Evolutionary conservation across 2,797 vertebrate genomes (phyloP), one percentile per base, ranked within the genome.

Genomic region (Pampus argenteus): DNA sequence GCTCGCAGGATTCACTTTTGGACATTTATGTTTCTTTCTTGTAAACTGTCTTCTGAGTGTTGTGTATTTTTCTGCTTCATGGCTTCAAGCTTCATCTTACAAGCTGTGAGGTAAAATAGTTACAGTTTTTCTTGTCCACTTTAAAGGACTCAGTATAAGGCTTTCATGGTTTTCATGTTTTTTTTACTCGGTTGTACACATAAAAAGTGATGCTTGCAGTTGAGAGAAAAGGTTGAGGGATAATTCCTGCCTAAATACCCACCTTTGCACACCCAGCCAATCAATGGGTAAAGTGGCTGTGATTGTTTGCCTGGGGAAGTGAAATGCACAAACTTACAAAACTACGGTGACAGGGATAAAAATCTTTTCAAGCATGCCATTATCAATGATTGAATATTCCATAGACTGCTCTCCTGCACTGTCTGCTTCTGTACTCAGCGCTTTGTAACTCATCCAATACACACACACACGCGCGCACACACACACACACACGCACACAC

Each of bases 371-470:
- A 47, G 31, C 18, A 15, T 40, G 48, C 40, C 54, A 61, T 76
- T 55, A 62, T 64, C 22, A 81, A 65, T 74, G 63, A 87, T 51
- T 76, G 73, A 76, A 63, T 73, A 52, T 71, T 71, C 63, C 67
- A 77, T 42, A 60, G 68, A 65, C 54, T 29, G 55, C 45, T 45
- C 29, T 23, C 68, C 60, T 66, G 49, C 63, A 15, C 58, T 47
- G 60, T 80, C 81, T 79, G 66, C 75, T 6, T 70, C 69, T 81
- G 66, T 73, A 68, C 59, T 66, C 71, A 65, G 20, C 28, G 50
- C 79, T 85, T 61, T 84, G 84, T 83, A 86, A 81, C 55, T 85
- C 82, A 76, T 79, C 79, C 81, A 87, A 80, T 89, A 66, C 38
- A 17, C 20, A 23, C 20, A 48, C 50, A 47, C 69, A 6, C 50